Evolutionary conservation across 2,113 vertebrate species (phyloP).

Genomic region (human): GRCh38 chr9:116985001-116985500

Average conservation of each 20-base stretch:
- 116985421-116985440: neutral
- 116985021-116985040: neutral
- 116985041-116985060: neutral
- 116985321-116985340: neutral
- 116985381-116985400: neutral
- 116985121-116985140: neutral
- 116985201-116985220: neutral
- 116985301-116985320: neutral
- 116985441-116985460: fast-evolving
- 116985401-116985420: neutral
- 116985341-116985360: neutral
- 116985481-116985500: fast-evolving
- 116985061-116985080: neutral
- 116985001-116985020: neutral
- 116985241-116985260: neutral
- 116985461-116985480: neutral
- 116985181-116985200: neutral
- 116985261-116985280: neutral
- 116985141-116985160: neutral
- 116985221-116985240: neutral
- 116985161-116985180: fast-evolving
- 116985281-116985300: neutral
- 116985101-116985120: neutral
- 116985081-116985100: neutral
- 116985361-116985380: neutral